Conservation (phyloP, 2,113 vertebrate species). For the Gallinago paraguaiae region DNA sequence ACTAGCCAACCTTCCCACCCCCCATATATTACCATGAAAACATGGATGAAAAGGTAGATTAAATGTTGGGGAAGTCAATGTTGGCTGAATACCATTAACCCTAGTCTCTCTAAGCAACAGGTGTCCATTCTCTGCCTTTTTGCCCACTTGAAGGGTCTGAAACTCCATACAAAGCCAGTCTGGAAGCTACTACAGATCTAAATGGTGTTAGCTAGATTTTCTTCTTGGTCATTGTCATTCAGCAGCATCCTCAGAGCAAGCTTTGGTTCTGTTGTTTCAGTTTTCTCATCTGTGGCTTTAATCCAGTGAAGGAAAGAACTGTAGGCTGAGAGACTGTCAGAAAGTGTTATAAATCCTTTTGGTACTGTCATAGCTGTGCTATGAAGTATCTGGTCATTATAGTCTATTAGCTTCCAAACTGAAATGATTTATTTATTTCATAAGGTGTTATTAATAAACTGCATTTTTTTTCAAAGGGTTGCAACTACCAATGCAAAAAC, state of each 20-base stretch:
- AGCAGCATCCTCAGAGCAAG: not conserved
- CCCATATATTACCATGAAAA: no score
- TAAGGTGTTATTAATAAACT: not conserved
- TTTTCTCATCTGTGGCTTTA: not conserved
- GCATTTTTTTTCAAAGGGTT: not conserved
- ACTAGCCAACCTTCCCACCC: no score
- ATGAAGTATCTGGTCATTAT: not conserved
- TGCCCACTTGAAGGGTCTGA: not conserved
- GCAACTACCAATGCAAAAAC: not conserved
- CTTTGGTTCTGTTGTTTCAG: not conserved
- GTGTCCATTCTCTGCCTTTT: not conserved
- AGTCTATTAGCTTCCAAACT: not conserved
- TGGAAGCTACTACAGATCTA: not conserved
- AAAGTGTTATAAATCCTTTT: not conserved
- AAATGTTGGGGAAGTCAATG: no score
- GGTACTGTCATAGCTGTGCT: not conserved
- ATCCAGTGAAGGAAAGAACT: not conserved
- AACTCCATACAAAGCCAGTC: not conserved
- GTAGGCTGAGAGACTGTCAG: not conserved
- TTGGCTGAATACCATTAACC: not conserved
- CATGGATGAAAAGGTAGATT: no score
- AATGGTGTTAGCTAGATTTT: not conserved
- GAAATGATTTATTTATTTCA: not conserved
- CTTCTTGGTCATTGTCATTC: conserved; percentile 7
- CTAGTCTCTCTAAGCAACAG: not conserved